A percentile compares a stretch with the other conserved stretches of the same genome.
phyloP scores from a whole-genome alignment of 1,140 invertebrate genomes.

The Parapsyche elsis region DNA sequence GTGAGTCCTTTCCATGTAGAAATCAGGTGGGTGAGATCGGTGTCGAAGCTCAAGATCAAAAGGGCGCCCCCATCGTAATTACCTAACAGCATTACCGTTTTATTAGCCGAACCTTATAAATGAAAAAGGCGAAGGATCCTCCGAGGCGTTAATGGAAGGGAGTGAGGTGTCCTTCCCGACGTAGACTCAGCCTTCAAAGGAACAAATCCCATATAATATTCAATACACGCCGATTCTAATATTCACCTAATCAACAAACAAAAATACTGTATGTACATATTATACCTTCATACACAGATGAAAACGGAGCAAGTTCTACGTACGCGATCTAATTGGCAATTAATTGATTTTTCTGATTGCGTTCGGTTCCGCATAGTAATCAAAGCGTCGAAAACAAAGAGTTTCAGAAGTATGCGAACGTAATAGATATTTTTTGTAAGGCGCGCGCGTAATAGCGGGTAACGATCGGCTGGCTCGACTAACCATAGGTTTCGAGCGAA shows the following conservation, averaged over 20 bases:
- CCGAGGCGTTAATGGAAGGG: constrained; percentile 45
- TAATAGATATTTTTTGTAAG: too few species aligned
- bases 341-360: too few species aligned
- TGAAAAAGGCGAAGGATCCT: constrained; percentile 43
- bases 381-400: too few species aligned
- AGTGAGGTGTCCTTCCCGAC: constrained; percentile 7
- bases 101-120: constrained; percentile 48
- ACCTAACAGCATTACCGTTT: constrained; percentile 46
- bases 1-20: constrained; percentile 12
- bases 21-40: constrained; percentile 41
- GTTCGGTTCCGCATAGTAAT: too few species aligned
- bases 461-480: constrained; percentile 17
- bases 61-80: constrained; percentile 37
- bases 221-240: constrained; percentile 34
- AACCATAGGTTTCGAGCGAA: constrained; percentile 8
- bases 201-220: constrained; percentile 46
- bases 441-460: background rate
- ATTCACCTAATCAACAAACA: constrained; percentile 2
- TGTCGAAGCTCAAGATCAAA: constrained; percentile 42
- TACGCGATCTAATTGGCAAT: too few species aligned
- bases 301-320: too few species aligned
- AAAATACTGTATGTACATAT: constrained; percentile 1
- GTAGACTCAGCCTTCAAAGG: constrained; percentile 29
- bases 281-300: too few species aligned
- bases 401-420: too few species aligned